Base-by-base conservation (phyloP, 2,797 vertebrate species). In the Poeciliopsis paucimaculata region DNA sequence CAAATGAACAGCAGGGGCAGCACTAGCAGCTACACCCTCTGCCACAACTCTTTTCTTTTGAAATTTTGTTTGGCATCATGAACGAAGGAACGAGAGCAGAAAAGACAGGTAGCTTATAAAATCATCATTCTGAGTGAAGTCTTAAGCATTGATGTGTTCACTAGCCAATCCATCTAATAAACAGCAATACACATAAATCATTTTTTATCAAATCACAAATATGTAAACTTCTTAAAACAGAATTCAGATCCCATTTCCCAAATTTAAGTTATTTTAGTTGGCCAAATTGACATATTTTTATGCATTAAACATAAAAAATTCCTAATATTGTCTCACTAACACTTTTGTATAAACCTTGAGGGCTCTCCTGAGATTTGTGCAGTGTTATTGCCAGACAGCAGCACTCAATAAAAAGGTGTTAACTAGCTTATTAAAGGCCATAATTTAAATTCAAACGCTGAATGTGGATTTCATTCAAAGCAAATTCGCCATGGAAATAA, bases 361-460 rank as follows among this genome's bases (percentile, higher is more conserved):
- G 84, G 13, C 75, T 87, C 89, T 92, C 93, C 93, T 92, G 93
- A 94, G 93, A 91, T 90, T 81, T 83, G 77, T 73, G 49, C 81
- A 43, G 82, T 81, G 26, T 79, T 87, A 85, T 71, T 80, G 76
- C 79, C 76, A 80, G 47, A 12, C 75, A 46, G 81, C 81, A 80
- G 79, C 78, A 82, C 84, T 89, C 31, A 84, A 82, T 71, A 75
- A 83, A 80, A 68, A 85, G 60, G 15, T 39, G 79, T 72, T 66
- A 80, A 76, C 26, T 80, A 72, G 43, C 26, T 72, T 45, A 72
- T 81, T 71, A 77, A 86, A 68, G 72, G 74, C 66, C 82, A 77
- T 43, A 1, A 46, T 46, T 72, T 28, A 9, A 45, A 28, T 46
- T 72, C 3, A 72, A 45, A 72, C 9, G 26, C 12, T n/a, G 43